Conservation (phyloP, 2,113 vertebrate genomes). For the Dromaius novaehollandiae region DNA sequence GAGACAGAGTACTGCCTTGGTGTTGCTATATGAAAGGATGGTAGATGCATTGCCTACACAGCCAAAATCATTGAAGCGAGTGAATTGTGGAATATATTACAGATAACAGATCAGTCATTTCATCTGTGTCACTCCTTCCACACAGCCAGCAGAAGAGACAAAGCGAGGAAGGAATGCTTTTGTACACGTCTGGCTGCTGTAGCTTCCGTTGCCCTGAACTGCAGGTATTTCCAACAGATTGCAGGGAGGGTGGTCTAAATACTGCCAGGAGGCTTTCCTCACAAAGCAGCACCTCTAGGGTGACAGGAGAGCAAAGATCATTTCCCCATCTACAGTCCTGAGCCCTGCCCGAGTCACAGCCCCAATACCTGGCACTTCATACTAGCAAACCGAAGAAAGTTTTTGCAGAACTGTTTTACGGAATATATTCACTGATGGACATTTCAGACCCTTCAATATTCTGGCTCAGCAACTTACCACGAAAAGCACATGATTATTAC, state of each 20-base stretch:
- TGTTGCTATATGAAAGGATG: not conserved
- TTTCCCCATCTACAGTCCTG: not conserved
- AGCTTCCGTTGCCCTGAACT: not conserved
- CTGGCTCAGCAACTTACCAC: not conserved
- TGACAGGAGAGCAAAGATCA: not conserved
- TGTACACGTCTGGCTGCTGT: not conserved
- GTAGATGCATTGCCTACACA: not conserved
- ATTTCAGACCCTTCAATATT: not conserved
- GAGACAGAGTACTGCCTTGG: not conserved
- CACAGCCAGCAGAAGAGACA: not conserved
- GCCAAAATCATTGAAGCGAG: not conserved
- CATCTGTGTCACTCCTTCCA: not conserved
- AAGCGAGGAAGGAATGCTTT: not conserved
- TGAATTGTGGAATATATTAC: not conserved
- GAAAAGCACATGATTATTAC: not conserved
- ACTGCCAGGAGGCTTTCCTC: not conserved
- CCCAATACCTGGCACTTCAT: not conserved
- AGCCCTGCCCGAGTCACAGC: not conserved
- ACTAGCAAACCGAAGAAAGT: not conserved
- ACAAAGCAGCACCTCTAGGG: not conserved
- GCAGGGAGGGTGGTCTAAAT: fast-evolving
- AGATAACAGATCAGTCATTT: not conserved
- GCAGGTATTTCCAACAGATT: not conserved
- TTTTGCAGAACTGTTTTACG: not conserved
- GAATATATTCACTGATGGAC: not conserved